Conservation (phyloP, 2,888 invertebrate genomes). For the Cremastinae sp. region DNA sequence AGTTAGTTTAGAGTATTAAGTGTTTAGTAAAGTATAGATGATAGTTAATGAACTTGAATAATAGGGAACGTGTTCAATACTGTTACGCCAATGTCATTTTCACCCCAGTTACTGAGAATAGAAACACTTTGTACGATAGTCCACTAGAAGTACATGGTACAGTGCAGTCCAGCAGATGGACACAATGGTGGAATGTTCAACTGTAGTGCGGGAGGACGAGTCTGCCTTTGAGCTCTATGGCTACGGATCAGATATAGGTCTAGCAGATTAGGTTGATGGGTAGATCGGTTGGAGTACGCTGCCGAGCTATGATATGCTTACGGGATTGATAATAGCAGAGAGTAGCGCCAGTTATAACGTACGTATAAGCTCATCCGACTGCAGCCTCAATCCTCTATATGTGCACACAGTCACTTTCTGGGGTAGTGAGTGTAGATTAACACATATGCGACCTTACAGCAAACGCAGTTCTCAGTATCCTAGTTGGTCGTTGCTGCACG, state of each 20-base stretch:
- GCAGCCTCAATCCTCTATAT: constrained; percentile 32
- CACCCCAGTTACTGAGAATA: constrained; percentile 68
- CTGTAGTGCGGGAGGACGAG: constrained; percentile 6
- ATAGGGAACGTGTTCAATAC: constrained; percentile 11
- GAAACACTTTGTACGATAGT: constrained; percentile 73
- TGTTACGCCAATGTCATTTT: constrained; percentile 47
- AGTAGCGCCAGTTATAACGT: constrained; percentile 30
- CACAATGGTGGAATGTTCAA: constrained; percentile 72
- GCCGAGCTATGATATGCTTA: constrained; percentile 72
- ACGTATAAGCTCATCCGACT: constrained; percentile 35
- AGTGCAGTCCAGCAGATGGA: constrained; percentile 71
- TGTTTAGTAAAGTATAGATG: too few relatives aligned
- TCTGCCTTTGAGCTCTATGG: constrained; percentile 54
- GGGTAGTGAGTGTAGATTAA: constrained; percentile 67
- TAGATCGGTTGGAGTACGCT: constrained; percentile 64
- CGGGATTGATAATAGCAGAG: constrained; percentile 72
- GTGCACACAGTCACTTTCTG: constrained; percentile 47
- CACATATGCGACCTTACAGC: constrained; percentile 61
- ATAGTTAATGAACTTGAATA: constrained; percentile 28
- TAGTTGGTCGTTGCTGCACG: constrained; percentile 37
- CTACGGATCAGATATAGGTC: constrained; percentile 64
- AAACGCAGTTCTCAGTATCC: constrained; percentile 41
- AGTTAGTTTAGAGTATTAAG: too few relatives aligned
- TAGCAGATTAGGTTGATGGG: constrained; percentile 73
- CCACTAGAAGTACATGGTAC: constrained; percentile 64